A percentile compares a stretch with the other conserved stretches of the same genome.
Evolutionary conservation across 2,113 vertebrate species (phyloP).

Genomic region (Collichthys lucidus): DNA sequence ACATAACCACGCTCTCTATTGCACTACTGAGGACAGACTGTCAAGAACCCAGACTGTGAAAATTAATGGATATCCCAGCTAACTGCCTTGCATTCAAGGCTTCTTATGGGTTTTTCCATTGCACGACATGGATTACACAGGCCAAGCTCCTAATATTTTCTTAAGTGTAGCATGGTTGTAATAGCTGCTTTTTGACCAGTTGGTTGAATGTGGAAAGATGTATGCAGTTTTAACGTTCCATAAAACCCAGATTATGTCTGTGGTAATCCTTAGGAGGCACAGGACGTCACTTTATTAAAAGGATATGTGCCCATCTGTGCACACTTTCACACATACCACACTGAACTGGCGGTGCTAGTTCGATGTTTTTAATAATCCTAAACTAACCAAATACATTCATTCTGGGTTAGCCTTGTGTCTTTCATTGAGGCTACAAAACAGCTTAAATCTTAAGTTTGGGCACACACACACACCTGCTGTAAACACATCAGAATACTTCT

Average conservation of each 20-base stretch:
- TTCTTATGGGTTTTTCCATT: conserved; percentile 53
- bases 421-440: background rate
- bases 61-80: conserved; percentile 36
- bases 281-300: background rate
- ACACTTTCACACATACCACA: conserved; percentile 21
- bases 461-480: background rate
- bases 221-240: background rate
- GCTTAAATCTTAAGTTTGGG: background rate
- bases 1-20: conserved; percentile 46
- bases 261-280: conserved; percentile 4
- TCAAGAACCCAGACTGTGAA: conserved; percentile 36
- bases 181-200: conserved; percentile 11
- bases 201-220: background rate
- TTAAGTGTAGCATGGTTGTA: background rate
- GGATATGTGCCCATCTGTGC: background rate
- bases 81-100: conserved; percentile 35
- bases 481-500: background rate
- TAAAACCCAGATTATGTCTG: conserved; percentile 12
- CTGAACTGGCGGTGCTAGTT: background rate
- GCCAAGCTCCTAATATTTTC: conserved; percentile 16
- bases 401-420: background rate
- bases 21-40: conserved; percentile 51
- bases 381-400: background rate
- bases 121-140: conserved; percentile 39
- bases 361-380: no score